Conservation (phyloP, 92 coral and sea anemone species). For the Nematostella vectensis region DNA sequence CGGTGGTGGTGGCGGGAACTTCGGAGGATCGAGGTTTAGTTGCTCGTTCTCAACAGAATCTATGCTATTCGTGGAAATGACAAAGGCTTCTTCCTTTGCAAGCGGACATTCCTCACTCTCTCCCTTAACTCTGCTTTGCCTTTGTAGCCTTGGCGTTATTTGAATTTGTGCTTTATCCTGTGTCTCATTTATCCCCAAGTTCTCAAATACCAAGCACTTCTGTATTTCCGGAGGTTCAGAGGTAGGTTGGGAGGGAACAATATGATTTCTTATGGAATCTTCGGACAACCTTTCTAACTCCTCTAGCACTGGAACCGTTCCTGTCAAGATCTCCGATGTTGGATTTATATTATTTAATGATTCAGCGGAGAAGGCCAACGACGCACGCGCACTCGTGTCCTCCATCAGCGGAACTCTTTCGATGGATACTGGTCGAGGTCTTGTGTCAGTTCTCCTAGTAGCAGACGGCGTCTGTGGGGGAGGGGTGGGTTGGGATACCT, state of each 20-base stretch:
- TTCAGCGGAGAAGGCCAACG: conserved; percentile 22
- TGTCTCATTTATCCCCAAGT: background rate
- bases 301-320: conserved; percentile 12
- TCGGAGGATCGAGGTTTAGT: background rate
- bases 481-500: background rate
- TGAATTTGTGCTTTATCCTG: background rate
- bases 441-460: background rate
- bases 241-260: conserved; percentile 37
- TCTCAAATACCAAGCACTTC: background rate
- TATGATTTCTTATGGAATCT: conserved; percentile 2
- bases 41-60: conserved; percentile 5
- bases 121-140: conserved; percentile 17
- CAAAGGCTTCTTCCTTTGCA: conserved; percentile 10
- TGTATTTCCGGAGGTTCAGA: conserved; percentile 21
- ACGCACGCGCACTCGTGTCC: conserved; percentile 42
- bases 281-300: conserved; percentile 12
- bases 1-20: conserved; percentile 5
- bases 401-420: conserved; percentile 39
- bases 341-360: conserved; percentile 8
- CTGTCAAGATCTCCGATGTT: conserved; percentile 4
- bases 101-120: conserved; percentile 10
- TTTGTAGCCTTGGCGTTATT: conserved; percentile 5
- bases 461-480: background rate
- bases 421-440: conserved; percentile 18
- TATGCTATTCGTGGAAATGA: conserved; percentile 6